Evolutionary conservation across 2,888 invertebrate species (phyloP), one percentile per base, ranked within the genome.

Genomic region (Leucophenga maculata): DNA sequence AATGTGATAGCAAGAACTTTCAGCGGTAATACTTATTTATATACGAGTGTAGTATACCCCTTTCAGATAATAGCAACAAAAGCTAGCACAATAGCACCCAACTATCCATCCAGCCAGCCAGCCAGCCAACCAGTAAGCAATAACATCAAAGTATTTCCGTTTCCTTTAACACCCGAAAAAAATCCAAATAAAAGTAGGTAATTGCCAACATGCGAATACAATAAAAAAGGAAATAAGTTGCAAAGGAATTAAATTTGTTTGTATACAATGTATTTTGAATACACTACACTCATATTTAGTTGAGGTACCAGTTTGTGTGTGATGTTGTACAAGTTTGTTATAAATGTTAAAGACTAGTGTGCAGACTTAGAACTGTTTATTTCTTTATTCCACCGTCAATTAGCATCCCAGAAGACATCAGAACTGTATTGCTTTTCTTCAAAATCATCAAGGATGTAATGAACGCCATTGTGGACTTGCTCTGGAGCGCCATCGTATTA

Each of bases 191-290:
- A 59, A 69, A 65, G 31, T 67, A 18, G 57, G 59, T 82, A 78
- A 79, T 82, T 80, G 75, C 74, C 74, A 71, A 77, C 77, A 80
- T 71, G 83, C 74, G 77, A 73, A 78, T 72, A 74, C 71, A 69
- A 65, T 44, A 14, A 31, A 65, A 50, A 67, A 65, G 2, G 11
- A 18, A 62, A 46, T 9, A 16, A n/a, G 50, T 50, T 50, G 6
- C n/a, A 50, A 39, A 11, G 39, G 39, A 39, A 11, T 11, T 39
- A 11, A 11, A 9, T 39, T 18, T 50, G 16, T 50, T 50, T 50
- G 6, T 50, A 50, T 50, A 18, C 50, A 8, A 13, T 50, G n/a
- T 18, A 50, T 18, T 50, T 50, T 50, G n/a, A 18, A n/a, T 50
- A 18, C 50, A 14, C 50, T 39, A 39, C 39, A 11, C 39, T 6